These are phyloP conservation scores for Athalia circularis DNA, from an alignment of 2,888 invertebrate genomes.

Conservation along the genomic window DNA sequence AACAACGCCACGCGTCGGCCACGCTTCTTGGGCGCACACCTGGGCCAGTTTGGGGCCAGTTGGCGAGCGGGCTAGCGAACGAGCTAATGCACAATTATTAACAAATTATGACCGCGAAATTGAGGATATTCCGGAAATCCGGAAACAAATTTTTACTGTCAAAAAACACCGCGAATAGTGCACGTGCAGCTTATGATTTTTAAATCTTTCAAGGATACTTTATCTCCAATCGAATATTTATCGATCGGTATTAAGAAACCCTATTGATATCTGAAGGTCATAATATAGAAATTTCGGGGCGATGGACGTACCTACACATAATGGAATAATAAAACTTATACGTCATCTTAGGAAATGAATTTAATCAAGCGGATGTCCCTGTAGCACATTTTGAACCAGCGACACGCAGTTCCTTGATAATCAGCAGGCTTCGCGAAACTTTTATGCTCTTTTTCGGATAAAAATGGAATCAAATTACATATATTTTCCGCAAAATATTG, in stretches of 20 bases:
- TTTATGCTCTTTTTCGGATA: background rate
- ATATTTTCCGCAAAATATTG: conserved; percentile 28
- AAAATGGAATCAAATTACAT: conserved; percentile 24
- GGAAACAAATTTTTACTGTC: conserved; percentile 56
- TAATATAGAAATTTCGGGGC: background rate
- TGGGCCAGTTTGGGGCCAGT: conserved; percentile 72
- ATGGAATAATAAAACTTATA: conserved; percentile 54
- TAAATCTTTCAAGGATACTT: background rate
- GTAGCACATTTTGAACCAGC: conserved; percentile 51
- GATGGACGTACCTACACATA: conserved; percentile 26
- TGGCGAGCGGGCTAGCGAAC: conserved; percentile 66
- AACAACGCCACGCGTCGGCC: conserved; percentile 64
- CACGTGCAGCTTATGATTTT: background rate
- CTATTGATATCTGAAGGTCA: conserved; percentile 7
- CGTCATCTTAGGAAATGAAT: conserved; percentile 58
- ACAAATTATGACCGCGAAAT: conserved; percentile 69
- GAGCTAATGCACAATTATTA: conserved; percentile 69
- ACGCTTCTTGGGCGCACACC: conserved; percentile 68
- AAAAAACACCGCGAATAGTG: conserved; percentile 26
- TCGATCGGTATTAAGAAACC: conserved; percentile 19
- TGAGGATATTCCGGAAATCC: conserved; percentile 64
- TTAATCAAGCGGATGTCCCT: conserved; percentile 65
- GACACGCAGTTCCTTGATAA: conserved; percentile 62
- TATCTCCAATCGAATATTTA: background rate
- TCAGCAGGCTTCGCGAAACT: conserved; percentile 52